Evolutionary conservation across 2,888 invertebrate species (phyloP).

Genomic region (Leptogaster cylindrica): DNA sequence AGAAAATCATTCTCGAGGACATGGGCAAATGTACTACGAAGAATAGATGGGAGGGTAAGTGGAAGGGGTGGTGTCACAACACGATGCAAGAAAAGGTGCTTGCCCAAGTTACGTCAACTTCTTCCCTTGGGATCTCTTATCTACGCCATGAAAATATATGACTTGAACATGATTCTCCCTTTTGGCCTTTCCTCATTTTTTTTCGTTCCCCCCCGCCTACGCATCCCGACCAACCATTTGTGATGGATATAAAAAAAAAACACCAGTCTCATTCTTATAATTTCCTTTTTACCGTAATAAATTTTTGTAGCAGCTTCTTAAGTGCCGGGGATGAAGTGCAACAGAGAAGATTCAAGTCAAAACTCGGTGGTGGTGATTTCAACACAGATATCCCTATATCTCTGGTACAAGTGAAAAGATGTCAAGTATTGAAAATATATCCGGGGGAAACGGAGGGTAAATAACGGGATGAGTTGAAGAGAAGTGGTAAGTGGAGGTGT

Average conservation of each 20-base stretch:
- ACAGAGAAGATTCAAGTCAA: neutral
- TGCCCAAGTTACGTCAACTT: neutral
- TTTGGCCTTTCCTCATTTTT: conserved; percentile 30
- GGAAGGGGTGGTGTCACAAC: too few species aligned
- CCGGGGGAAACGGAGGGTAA: conserved; percentile 4
- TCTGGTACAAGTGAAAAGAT: conserved; percentile 3
- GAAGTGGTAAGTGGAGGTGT: too few species aligned
- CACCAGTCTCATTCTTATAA: conserved; percentile 34
- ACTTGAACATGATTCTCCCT: conserved; percentile 38
- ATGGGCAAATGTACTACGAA: too few species aligned
- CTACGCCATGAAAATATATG: conserved; percentile 11
- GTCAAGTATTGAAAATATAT: conserved; percentile 26
- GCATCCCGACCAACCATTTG: neutral
- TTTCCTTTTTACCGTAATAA: conserved; percentile 33
- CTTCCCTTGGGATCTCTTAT: neutral
- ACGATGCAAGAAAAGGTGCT: neutral
- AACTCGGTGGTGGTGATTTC: neutral
- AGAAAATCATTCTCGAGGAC: neutral
- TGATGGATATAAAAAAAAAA: too few species aligned
- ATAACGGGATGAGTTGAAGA: too few species aligned
- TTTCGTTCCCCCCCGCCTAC: neutral
- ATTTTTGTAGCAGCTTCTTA: conserved; percentile 31
- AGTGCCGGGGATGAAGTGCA: neutral
- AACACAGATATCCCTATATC: conserved; percentile 27
- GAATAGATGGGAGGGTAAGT: too few species aligned